These are phyloP conservation scores for Struthidea cinerea DNA, from an alignment of 2,113 vertebrate species.

Conservation along the genomic window DNA sequence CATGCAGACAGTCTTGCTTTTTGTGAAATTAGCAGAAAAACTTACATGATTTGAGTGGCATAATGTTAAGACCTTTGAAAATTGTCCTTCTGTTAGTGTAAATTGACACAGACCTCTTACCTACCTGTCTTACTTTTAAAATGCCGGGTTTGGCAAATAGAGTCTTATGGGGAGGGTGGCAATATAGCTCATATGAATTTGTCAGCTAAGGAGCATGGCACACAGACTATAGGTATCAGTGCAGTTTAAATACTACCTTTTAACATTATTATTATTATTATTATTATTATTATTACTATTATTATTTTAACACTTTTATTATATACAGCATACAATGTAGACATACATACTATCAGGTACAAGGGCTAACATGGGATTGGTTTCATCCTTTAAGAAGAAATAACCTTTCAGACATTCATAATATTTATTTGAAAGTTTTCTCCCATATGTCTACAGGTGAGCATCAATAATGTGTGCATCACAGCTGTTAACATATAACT, in stretches of 20 bases:
- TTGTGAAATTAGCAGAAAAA: neutral
- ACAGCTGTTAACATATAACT: neutral
- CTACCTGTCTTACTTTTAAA: neutral
- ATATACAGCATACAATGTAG: neutral
- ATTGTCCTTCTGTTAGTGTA: neutral
- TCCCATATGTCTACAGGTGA: neutral
- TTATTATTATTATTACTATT: neutral
- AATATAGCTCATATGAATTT: neutral
- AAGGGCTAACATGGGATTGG: neutral
- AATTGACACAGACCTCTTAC: neutral
- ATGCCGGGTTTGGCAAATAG: neutral
- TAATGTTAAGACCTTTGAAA: neutral
- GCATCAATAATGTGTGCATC: neutral
- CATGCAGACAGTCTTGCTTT: neutral
- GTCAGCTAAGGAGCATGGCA: neutral
- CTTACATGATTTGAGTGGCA: neutral
- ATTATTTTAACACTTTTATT: neutral
- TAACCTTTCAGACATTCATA: neutral
- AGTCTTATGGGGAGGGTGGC: neutral
- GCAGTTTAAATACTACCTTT: neutral
- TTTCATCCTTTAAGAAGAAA: neutral
- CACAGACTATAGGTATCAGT: neutral
- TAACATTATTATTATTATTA: neutral
- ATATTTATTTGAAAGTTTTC: neutral
- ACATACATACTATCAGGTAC: neutral